These are phyloP conservation scores for Asbolus verrucosus DNA, from an alignment of 1,140 invertebrate genomes.

Conservation along the genomic window DNA sequence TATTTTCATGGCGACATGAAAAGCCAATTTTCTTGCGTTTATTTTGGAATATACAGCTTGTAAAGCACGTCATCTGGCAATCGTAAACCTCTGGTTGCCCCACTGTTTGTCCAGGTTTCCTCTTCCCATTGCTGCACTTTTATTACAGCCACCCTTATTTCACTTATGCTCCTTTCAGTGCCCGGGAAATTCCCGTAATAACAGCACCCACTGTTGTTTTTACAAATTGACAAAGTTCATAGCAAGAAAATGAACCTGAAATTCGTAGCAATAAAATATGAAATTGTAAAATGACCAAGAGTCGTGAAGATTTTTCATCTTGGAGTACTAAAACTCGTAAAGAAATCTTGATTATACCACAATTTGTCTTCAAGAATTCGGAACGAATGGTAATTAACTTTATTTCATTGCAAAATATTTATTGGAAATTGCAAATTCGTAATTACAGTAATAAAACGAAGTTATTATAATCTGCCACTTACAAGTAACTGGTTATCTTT, in stretches of 20 bases:
- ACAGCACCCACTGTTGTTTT: slow-evolving; percentile 13
- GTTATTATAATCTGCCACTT: too few relatives aligned
- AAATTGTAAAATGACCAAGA: too few relatives aligned
- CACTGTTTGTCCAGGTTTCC: slow-evolving; percentile 28
- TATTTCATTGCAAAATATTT: too few relatives aligned
- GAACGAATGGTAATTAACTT: too few relatives aligned
- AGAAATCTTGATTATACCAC: too few relatives aligned
- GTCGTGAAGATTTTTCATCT: too few relatives aligned
- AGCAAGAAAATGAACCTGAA: not conserved
- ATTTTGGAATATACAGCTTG: slow-evolving; percentile 42
- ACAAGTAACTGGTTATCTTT: too few relatives aligned
- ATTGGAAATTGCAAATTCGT: too few relatives aligned
- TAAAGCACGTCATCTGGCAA: slow-evolving; percentile 42
- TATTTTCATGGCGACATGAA: slow-evolving; percentile 33
- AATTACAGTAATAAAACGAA: too few relatives aligned
- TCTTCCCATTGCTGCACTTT: slow-evolving; percentile 12
- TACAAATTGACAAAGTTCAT: slow-evolving; percentile 5
- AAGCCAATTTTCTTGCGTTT: slow-evolving; percentile 42
- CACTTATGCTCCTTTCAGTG: slow-evolving; percentile 21
- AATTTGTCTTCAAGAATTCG: too few relatives aligned
- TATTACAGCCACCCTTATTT: slow-evolving; percentile 32
- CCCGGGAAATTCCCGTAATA: not conserved
- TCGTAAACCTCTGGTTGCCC: slow-evolving; percentile 37
- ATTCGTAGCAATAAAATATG: too few relatives aligned
- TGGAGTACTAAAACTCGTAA: too few relatives aligned